phyloP scores from a whole-genome alignment of 2,888 invertebrate species.

The Charanyca ferruginea region DNA sequence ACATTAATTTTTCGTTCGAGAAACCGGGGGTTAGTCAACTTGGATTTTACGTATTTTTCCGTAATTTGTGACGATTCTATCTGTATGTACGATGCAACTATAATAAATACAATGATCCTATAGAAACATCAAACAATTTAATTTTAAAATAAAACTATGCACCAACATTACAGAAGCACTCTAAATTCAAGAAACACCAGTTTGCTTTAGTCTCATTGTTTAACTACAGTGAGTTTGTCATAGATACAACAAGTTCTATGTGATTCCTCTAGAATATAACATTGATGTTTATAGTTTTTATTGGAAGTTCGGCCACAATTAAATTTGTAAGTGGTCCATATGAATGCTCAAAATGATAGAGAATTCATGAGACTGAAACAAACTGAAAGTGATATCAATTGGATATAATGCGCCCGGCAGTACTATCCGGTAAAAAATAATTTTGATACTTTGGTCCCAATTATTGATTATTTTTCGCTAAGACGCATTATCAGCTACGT shows the following conservation, averaged over 20 bases:
- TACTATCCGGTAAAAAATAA: constrained; percentile 41
- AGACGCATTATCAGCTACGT: constrained; percentile 51
- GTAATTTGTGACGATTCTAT: constrained; percentile 23
- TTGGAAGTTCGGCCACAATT: not conserved
- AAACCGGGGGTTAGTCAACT: not conserved
- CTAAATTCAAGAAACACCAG: constrained; percentile 34
- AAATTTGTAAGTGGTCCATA: not conserved
- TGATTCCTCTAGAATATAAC: not conserved
- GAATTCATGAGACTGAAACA: constrained; percentile 43
- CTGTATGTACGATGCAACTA: constrained; percentile 35
- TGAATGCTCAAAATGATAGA: not conserved
- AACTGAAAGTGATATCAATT: constrained; percentile 27
- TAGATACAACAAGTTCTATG: not conserved
- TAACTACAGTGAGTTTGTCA: not conserved
- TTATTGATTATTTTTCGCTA: constrained; percentile 52
- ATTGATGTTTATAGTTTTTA: not conserved
- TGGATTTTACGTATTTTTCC: not conserved
- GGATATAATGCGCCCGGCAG: constrained; percentile 40
- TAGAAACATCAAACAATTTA: constrained; percentile 40
- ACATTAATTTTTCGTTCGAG: too few species aligned
- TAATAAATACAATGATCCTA: constrained; percentile 51
- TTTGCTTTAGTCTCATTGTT: constrained; percentile 37
- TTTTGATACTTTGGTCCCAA: constrained; percentile 78
- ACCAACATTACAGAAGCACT: constrained; percentile 78
- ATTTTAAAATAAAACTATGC: constrained; percentile 66